Evolutionary conservation across 2,797 vertebrate species (phyloP).

Genomic region (Spinus olivaceus): DNA sequence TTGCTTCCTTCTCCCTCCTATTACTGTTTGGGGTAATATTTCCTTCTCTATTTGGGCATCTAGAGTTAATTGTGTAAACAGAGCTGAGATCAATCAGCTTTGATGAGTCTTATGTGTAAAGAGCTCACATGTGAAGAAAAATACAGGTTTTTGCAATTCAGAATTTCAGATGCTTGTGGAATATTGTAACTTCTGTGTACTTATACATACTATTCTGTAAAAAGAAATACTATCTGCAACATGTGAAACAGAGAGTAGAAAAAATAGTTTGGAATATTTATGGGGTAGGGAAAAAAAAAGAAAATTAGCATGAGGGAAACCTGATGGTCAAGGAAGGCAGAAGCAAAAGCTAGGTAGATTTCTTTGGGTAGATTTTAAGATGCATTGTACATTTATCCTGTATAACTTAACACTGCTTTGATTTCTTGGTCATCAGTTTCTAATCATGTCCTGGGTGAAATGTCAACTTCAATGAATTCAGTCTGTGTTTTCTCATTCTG

Average conservation of each 20-base stretch:
- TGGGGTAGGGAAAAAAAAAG: background rate
- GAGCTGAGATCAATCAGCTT: background rate
- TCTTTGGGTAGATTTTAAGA: background rate
- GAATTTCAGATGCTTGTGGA: background rate
- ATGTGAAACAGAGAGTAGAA: background rate
- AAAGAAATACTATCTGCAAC: background rate
- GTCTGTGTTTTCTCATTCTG: background rate
- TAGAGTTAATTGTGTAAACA: background rate
- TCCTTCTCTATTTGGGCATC: background rate
- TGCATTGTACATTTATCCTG: background rate
- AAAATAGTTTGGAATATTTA: background rate
- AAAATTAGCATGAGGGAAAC: background rate
- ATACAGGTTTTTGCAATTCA: background rate
- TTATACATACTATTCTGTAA: background rate
- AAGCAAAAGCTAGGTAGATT: background rate
- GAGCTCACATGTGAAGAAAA: background rate
- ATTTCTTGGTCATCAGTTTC: background rate
- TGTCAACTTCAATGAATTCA: background rate
- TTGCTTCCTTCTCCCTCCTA: background rate
- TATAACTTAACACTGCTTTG: background rate
- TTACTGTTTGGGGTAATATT: background rate
- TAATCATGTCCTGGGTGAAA: background rate
- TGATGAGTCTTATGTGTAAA: background rate
- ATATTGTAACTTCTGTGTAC: background rate
- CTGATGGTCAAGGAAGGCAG: background rate